phyloP scores from a whole-genome alignment of 2,888 invertebrate genomes.

The Arge pagana region DNA sequence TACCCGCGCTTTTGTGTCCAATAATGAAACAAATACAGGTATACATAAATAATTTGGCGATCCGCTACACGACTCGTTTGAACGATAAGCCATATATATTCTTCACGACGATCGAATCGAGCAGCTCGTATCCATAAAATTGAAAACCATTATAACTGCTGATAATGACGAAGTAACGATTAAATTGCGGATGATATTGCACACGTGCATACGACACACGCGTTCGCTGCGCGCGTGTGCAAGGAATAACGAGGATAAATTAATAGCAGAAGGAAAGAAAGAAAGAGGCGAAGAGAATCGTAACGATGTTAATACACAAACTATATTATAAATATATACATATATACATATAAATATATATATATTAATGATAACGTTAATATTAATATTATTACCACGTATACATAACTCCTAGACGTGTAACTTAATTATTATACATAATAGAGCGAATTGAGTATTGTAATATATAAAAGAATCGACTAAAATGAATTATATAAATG shows the following conservation, averaged over 20 bases:
- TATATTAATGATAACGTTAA: too few species aligned
- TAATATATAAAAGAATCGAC: slow-evolving; percentile 37
- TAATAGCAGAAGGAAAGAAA: not conserved
- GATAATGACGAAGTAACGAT: not conserved
- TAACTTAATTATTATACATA: too few species aligned
- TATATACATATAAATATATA: slow-evolving; percentile 7
- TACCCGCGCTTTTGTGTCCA: too few species aligned
- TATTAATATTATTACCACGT: too few species aligned
- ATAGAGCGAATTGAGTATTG: too few species aligned
- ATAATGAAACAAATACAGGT: too few species aligned
- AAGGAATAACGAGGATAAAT: too few species aligned
- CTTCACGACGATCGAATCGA: not conserved
- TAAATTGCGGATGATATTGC: too few species aligned
- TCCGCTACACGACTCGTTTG: not conserved
- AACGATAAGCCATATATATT: not conserved
- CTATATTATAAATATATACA: not conserved
- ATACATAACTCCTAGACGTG: too few species aligned
- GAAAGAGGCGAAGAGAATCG: not conserved
- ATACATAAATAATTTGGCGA: too few species aligned
- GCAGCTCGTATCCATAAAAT: not conserved
- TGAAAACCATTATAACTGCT: not conserved
- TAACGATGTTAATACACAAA: not conserved
- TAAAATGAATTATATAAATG: slow-evolving; percentile 37
- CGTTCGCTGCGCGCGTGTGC: too few species aligned
- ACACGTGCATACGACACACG: too few species aligned